Evolutionary conservation across 2,113 vertebrate species (phyloP).

Genomic region (Ophthalmolycus amberensis): DNA sequence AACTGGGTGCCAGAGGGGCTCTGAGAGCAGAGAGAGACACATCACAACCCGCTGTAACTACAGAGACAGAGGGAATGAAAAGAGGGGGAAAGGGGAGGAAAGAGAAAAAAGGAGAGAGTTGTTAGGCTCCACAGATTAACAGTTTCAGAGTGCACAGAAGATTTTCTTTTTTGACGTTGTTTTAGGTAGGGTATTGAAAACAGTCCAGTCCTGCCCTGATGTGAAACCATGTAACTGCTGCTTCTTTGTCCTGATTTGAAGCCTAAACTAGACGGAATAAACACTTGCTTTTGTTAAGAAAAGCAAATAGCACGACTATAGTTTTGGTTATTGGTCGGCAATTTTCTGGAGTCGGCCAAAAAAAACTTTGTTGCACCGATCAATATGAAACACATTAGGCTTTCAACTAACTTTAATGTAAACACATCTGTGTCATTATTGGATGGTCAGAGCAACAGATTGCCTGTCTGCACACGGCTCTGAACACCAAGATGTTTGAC

Average conservation of each 20-base stretch:
- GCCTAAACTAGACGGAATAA: no score
- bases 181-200: not conserved
- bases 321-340: not conserved
- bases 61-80: not conserved
- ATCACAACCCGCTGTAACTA: not conserved
- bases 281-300: not conserved
- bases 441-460: no score
- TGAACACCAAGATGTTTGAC: no score
- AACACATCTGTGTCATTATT: no score
- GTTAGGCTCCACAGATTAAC: not conserved
- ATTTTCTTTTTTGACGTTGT: not conserved
- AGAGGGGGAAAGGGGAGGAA: not conserved
- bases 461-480: no score
- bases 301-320: not conserved
- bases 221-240: not conserved
- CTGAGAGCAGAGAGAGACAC: constrained; percentile 10
- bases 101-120: not conserved
- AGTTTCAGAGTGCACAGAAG: not conserved
- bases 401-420: no score
- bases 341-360: no score
- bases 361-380: no score
- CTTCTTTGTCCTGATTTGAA: not conserved
- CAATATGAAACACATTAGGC: no score
- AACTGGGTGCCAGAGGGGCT: constrained; percentile 6
- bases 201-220: not conserved